These are phyloP conservation scores for Eucriotettix oculatus DNA, from an alignment of 2,888 invertebrate species.

Conservation along the genomic window DNA sequence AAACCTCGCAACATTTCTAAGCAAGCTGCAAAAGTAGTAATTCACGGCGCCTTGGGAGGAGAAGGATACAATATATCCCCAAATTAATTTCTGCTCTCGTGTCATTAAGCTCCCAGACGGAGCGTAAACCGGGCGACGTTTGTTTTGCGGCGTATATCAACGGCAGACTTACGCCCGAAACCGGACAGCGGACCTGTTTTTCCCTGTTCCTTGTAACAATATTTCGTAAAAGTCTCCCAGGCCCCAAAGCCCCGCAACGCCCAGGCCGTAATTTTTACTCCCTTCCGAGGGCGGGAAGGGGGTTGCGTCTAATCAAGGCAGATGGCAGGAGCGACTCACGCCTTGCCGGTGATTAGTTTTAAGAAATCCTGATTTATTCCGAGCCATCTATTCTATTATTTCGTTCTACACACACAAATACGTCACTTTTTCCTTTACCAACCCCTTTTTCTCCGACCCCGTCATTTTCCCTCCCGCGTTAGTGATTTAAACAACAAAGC, in stretches of 20 bases:
- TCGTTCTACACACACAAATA: background rate
- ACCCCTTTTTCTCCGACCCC: background rate
- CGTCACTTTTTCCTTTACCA: background rate
- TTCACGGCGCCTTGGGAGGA: too few relatives aligned
- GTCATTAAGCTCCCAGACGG: background rate
- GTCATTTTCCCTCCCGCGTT: background rate
- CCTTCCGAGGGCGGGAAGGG: background rate
- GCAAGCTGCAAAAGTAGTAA: too few relatives aligned
- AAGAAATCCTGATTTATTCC: constrained; percentile 12
- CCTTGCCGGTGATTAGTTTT: constrained; percentile 12
- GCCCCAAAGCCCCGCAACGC: background rate
- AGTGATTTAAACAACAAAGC: background rate
- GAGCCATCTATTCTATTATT: constrained; percentile 9
- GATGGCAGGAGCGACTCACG: constrained; percentile 1
- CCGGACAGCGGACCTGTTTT: background rate
- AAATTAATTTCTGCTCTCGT: background rate
- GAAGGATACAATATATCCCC: background rate
- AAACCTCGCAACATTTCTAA: too few relatives aligned
- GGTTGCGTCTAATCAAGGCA: background rate
- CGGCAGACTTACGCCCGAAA: background rate
- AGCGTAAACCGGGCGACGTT: background rate
- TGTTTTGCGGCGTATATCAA: background rate
- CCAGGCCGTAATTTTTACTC: background rate
- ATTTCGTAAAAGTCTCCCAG: background rate
- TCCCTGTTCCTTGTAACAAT: background rate